Base-by-base conservation (phyloP, 2,888 invertebrate species). In the Tinea trinotella region DNA sequence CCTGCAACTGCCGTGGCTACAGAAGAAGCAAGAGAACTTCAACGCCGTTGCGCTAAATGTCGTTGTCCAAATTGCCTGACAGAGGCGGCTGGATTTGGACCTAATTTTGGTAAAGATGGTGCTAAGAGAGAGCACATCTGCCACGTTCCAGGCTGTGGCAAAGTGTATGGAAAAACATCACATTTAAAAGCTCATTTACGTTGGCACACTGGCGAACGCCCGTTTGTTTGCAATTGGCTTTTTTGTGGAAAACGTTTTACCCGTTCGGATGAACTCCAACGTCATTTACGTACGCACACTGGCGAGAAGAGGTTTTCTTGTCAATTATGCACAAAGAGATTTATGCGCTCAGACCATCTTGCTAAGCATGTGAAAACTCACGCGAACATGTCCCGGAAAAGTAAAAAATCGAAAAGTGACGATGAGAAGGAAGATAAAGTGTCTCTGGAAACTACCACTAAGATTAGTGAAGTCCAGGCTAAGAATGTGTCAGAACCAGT, bases 261-360 rank as follows among this genome's bases (percentile, higher is more conserved):
- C 1, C 89, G 97, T 53, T 96, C 95, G 30, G 97, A 97, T 69
- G 97, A 97, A 69, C 82, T 97, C 24, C 95, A 96, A 70, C 89
- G 97, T 44, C 97, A 97, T 68, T 81, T 93, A 13, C 87, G 97
- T 22, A 97, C 96, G 0, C 97, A 97, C 68, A 93, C 96, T 0
- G 95, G 94, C 0, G 96, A 97, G 70, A 96, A 96, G 62, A 87
- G 95, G 30, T 97, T 96, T 71, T 90, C 91, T 1, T 97, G 97
- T 67, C 90, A 91, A 44, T 88, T 92, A n/a, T 97, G 97, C 74
- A 89, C 91, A 35, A 98, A 97, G 72, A 88, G 94, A 52, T 97
- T 97, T 76, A 96, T 96, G 91, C 87, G 97, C 15, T 95, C 95
- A 58, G 97, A 97, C 71, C 97, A 98, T 71, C 87, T 98, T n/a